Conservation (phyloP, 2,797 vertebrate species). For the Oceanodroma leucorhoa region DNA sequence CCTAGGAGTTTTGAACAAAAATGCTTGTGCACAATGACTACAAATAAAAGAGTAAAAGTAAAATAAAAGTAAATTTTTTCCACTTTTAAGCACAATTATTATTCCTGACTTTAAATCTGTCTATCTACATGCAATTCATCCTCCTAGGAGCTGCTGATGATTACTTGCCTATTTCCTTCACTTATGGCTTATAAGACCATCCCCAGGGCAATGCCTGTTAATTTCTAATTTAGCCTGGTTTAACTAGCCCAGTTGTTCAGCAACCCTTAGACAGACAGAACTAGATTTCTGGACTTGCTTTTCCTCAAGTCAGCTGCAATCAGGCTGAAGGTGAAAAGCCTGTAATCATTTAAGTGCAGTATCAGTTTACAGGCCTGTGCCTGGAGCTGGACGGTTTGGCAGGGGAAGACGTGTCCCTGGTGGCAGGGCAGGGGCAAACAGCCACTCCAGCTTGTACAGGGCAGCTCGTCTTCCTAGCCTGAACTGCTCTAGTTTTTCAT, state of each 20-base stretch:
- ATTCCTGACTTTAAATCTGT: neutral
- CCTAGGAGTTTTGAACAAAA: neutral
- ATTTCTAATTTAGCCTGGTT: conserved; percentile 14
- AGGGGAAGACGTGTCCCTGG: neutral
- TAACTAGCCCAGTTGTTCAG: neutral
- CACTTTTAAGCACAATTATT: neutral
- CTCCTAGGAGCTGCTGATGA: neutral
- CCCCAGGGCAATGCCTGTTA: neutral
- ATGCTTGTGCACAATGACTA: neutral
- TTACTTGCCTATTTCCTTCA: conserved; percentile 18
- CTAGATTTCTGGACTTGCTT: neutral
- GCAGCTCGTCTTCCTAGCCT: neutral
- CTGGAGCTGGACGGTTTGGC: neutral
- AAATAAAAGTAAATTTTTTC: neutral
- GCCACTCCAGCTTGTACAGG: neutral
- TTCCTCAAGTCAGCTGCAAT: neutral
- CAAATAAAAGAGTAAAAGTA: neutral
- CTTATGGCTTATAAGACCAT: neutral
- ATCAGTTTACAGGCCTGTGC: neutral
- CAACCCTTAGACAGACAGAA: neutral
- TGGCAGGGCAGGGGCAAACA: neutral
- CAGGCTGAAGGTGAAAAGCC: neutral
- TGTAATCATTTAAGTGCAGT: neutral
- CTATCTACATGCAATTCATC: neutral
- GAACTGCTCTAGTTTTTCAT: neutral